Conservation (phyloP, 2,888 invertebrate genomes). For the Helobdella robusta region DNA sequence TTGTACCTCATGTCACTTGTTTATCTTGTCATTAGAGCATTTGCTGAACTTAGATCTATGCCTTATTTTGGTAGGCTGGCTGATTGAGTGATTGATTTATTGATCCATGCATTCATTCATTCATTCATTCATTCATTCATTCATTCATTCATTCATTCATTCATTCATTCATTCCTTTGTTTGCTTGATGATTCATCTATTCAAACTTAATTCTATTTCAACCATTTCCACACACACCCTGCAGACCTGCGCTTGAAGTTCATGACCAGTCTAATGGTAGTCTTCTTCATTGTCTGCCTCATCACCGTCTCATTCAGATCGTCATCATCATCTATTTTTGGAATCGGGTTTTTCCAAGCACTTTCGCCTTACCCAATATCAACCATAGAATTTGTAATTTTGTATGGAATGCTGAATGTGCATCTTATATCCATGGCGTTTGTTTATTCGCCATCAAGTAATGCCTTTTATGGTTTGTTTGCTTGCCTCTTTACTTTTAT, state of each 20-base stretch:
- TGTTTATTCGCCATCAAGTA: conserved; percentile 75
- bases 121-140: no score
- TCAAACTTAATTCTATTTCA: no score
- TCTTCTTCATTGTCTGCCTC: conserved; percentile 66
- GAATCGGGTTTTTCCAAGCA: conserved; percentile 65
- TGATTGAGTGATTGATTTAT: no score
- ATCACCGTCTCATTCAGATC: conserved; percentile 71
- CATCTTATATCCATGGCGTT: conserved; percentile 87
- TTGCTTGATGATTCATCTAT: no score
- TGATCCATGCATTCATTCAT: no score
- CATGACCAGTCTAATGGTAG: conserved; percentile 71
- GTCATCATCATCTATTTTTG: conserved; percentile 59
- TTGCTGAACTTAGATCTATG: conserved; percentile 88
- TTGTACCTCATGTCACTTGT: conserved; percentile 76
- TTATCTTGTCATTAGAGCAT: conserved; percentile 74
- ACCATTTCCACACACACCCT: no score
- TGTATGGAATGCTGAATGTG: conserved; percentile 84
- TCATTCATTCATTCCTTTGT: no score
- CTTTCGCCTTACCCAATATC: conserved; percentile 80
- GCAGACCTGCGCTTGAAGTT: conserved; percentile 83
- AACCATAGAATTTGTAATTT: conserved; percentile 88
- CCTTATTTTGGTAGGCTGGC: conserved; percentile 79
- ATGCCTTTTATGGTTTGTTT: conserved; percentile 74
- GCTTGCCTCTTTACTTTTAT: no score
- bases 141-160: no score